Conservation (phyloP, 2,888 invertebrate species). For the Acanthosepion esculentum region DNA sequence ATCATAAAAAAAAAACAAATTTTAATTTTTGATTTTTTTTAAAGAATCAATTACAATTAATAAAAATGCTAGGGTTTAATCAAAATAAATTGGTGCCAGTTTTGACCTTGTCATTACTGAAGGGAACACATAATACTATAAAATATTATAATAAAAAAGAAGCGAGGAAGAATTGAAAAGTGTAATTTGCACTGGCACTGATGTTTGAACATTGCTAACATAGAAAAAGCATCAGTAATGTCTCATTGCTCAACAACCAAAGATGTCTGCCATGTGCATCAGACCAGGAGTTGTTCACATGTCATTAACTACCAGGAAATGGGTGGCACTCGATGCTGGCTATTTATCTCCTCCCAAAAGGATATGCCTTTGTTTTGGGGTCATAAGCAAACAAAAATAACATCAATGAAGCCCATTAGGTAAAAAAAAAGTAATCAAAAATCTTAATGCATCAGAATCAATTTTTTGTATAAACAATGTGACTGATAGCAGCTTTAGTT, state of each 20-base stretch:
- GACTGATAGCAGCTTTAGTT: neutral
- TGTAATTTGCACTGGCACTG: too few relatives aligned
- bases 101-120: too few relatives aligned
- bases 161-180: too few relatives aligned
- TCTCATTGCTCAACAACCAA: neutral
- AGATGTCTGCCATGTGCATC: neutral
- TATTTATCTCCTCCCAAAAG: constrained; percentile 18
- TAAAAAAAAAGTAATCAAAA: neutral
- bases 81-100: too few relatives aligned
- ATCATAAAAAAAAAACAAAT: too few relatives aligned
- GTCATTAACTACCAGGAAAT: neutral
- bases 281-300: neutral
- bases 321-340: neutral
- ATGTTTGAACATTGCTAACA: too few relatives aligned
- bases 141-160: too few relatives aligned
- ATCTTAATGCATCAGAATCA: neutral
- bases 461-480: neutral
- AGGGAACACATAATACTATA: too few relatives aligned
- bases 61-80: too few relatives aligned
- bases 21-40: too few relatives aligned
- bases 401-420: neutral
- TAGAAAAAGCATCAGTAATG: neutral
- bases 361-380: neutral
- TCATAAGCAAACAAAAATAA: constrained; percentile 33
- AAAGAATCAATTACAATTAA: too few relatives aligned